Base-by-base conservation (phyloP, 2,888 invertebrate genomes). In the Hyppa rectilinea region DNA sequence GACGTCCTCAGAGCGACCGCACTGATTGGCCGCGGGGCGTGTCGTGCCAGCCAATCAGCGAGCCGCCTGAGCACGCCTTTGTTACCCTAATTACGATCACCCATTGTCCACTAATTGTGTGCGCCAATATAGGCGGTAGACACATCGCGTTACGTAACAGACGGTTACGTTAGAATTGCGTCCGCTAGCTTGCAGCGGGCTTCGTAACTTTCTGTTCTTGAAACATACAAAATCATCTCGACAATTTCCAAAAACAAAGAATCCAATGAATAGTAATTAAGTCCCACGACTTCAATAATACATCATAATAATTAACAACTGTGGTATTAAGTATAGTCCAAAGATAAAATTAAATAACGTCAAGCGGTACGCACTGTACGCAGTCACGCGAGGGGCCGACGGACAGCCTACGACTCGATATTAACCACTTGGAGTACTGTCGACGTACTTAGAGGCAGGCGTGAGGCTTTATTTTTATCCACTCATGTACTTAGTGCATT, bases 1-100 rank as follows among this genome's bases (percentile, higher is more conserved):
- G 5, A 6, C 36, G 70, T 31, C 70, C 43, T 17, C 50, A 47
- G 40, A 62, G 77, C 70, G 70, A 10, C 14, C 17, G 56, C 45
- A 34, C 26, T 50, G 49, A 71, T 75, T 64, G 78, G 75, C 12
- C 29, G 58, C 75, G 45, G 71, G 75, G 75, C 71, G 80, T 52
- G 71, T 40, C 72, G 40, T 45, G 36, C 59, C 31, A 31, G 26
- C 80, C 78, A 75, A 80, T 61, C 45, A 23, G 40, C 40, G 73
- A 59, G 71, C 34, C 36, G 36, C 47, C 6, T n/a, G 71, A 52
- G 67, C 68, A 68, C 78, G 85, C 78, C 84, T 80, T 77, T 80
- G 66, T 78, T 82, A 71, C 59, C 65, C 82, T 83, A 83, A 83
- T 85, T 85, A 82, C 80, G 59, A 74, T 62, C 71, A 66, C 52